These are phyloP conservation scores for Cossypha polioptera DNA, from an alignment of 2,797 vertebrate genomes.

Conservation along the genomic window DNA sequence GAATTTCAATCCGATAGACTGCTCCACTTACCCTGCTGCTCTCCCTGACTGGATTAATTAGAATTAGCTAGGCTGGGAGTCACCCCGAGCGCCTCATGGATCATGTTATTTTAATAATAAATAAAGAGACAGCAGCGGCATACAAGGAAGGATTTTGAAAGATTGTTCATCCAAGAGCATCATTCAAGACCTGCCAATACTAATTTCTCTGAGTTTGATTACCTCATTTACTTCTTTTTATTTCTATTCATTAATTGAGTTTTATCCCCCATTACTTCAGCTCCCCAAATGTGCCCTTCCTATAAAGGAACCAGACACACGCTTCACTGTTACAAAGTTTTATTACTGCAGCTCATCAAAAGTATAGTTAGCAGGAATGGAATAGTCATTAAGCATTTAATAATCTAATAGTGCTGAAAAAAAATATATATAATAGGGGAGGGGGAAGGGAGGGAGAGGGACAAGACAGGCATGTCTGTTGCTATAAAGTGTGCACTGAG, in stretches of 20 bases:
- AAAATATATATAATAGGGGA: conserved; percentile 26
- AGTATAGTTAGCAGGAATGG: conserved; percentile 61
- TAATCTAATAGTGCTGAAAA: conserved; percentile 62
- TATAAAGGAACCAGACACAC: conserved; percentile 60
- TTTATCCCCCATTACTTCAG: conserved; percentile 69
- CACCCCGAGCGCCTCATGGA: conserved; percentile 87
- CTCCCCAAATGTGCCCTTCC: conserved; percentile 68
- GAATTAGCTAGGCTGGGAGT: conserved; percentile 91
- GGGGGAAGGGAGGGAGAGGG: not conserved
- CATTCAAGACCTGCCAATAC: conserved; percentile 85
- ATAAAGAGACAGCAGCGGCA: conserved; percentile 79
- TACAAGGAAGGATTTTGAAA: conserved; percentile 81
- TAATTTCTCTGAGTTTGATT: conserved; percentile 82
- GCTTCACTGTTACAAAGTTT: conserved; percentile 59
- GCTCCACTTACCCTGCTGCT: conserved; percentile 89
- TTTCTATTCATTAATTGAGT: conserved; percentile 73
- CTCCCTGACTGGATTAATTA: conserved; percentile 94
- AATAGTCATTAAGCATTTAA: conserved; percentile 70
- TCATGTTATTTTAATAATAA: conserved; percentile 97
- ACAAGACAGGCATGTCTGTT: not conserved
- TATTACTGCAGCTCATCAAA: conserved; percentile 63
- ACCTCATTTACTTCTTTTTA: conserved; percentile 78
- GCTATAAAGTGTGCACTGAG: not conserved
- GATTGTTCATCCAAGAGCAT: conserved; percentile 79
- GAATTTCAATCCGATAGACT: conserved; percentile 99